Evolutionary conservation across 2,113 vertebrate species (phyloP), one percentile per base, ranked within the genome.

Genomic region (Solenodon paradoxus): DNA sequence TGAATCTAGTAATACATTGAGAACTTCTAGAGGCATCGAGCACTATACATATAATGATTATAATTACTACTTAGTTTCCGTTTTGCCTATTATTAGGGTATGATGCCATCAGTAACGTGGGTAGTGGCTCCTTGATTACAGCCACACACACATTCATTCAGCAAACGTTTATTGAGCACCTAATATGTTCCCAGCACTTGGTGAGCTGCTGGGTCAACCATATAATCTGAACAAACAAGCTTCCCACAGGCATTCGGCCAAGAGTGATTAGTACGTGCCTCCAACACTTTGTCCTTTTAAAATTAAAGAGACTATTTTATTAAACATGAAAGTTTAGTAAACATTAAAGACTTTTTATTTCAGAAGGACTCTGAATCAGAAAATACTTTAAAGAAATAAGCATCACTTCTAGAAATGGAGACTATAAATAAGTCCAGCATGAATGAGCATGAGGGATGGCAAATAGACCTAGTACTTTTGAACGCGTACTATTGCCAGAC

Each of bases 301-400:
- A 96, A 96, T 94, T 92, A 89, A 91, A 94, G 84, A 81, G 75
- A 72, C 64, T 84, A 47, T 90, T 95, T 94, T 94, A 91, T 94
- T 61, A 71, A 94, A 79, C 91, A 95, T 96, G 87, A 96, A 93
- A 85, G 74, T 94, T 94, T 96, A 95, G 89, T 89, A 92, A 95
- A 92, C 90, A 93, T 93, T 63, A 90, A 96, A 94, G 79, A 59
- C 63, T 86, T 92, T 85, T 94, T 69, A 89, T 94, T 93, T 96
- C 81, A 90, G 95, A 80, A 94, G n/a, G 40, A 83, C 68, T 94
- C 69, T 59, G 64, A 94, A 81, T 95, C 83, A 84, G 75, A 95
- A 97, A 93, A 93, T 83, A 93, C 57, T 75, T 72, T 69, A 90
- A 94, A 97, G 78, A 95, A 64, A 53, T 83, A 28, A 75, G 57